Conservation (phyloP, 2,113 vertebrate genomes). For the Notothenia rossii region DNA sequence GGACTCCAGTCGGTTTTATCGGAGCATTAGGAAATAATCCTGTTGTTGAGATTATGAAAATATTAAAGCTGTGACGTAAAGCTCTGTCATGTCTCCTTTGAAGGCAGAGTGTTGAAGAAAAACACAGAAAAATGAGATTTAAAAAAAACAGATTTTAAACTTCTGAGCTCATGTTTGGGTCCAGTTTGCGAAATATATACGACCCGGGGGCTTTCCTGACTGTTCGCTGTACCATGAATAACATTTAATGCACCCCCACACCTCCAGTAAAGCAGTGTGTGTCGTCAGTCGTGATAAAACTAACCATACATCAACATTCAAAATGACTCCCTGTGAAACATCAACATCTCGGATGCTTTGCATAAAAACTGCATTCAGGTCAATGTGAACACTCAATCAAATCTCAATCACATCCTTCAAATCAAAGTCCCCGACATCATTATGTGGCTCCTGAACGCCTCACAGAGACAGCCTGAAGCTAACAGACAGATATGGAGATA, state of each 20-base stretch:
- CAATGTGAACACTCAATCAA: slow-evolving; percentile 63
- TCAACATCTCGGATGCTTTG: slow-evolving; percentile 29
- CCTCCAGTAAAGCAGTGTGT: neutral
- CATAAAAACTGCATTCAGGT: slow-evolving; percentile 51
- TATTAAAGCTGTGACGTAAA: slow-evolving; percentile 14
- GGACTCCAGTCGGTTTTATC: slow-evolving; percentile 8
- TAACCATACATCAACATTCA: slow-evolving; percentile 26
- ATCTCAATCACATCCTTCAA: slow-evolving; percentile 64
- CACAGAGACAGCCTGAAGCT: no score
- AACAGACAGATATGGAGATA: no score
- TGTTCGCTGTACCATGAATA: neutral
- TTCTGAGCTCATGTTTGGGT: slow-evolving; percentile 5
- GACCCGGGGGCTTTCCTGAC: slow-evolving; percentile 16
- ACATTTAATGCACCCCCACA: neutral
- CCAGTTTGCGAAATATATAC: neutral
- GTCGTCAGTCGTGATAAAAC: neutral
- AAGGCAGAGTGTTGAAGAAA: neutral
- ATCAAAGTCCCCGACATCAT: slow-evolving; percentile 33
- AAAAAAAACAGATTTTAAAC: slow-evolving; percentile 19
- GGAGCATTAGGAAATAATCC: slow-evolving; percentile 37
- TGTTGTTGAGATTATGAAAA: slow-evolving; percentile 48
- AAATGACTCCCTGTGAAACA: neutral
- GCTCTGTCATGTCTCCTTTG: neutral
- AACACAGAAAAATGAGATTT: no score
- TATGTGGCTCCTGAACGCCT: slow-evolving; percentile 1